Percentiles rank a stretch among this genome's conserved stretches.
Evolutionary conservation across 2,797 vertebrate species (phyloP).

Genomic region (Pitangus sulphuratus): DNA sequence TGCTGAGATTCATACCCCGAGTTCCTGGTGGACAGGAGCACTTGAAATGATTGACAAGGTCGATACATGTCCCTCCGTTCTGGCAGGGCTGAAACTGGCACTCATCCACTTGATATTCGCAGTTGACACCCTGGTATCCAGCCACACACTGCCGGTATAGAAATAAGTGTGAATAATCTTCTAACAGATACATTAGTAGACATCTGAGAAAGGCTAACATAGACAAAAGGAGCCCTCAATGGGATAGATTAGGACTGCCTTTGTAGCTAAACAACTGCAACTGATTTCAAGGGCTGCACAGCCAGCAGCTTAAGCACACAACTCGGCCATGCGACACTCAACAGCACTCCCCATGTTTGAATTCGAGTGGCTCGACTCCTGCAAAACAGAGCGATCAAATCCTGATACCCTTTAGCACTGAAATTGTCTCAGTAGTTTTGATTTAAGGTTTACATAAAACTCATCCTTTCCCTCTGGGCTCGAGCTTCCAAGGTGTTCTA

Average conservation of each 20-base stretch:
- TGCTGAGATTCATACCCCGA: constrained; percentile 77
- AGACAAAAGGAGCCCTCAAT: not conserved
- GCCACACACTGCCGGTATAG: constrained; percentile 82
- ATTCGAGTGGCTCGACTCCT: not conserved
- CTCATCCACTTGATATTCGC: constrained; percentile 91
- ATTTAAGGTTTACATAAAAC: not conserved
- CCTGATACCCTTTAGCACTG: not conserved
- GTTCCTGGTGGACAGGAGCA: constrained; percentile 92
- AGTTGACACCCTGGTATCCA: constrained; percentile 94
- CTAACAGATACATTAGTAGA: not conserved
- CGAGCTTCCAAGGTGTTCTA: not conserved
- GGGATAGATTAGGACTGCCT: not conserved
- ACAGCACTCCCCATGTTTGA: not conserved
- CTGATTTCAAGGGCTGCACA: not conserved
- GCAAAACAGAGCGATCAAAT: not conserved
- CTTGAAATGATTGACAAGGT: constrained; percentile 89
- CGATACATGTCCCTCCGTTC: constrained; percentile 89
- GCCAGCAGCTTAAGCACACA: not conserved
- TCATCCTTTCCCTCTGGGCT: not conserved
- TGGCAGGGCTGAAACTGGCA: constrained; percentile 91
- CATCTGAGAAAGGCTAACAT: not conserved
- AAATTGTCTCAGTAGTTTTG: not conserved
- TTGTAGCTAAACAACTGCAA: not conserved
- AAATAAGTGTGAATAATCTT: not conserved
- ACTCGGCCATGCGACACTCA: not conserved